A percentile compares a stretch with the other conserved stretches of the same genome.
These are phyloP conservation scores for Halcyon smyrnensis DNA, from an alignment of 2,797 vertebrate species.

Conservation along the genomic window DNA sequence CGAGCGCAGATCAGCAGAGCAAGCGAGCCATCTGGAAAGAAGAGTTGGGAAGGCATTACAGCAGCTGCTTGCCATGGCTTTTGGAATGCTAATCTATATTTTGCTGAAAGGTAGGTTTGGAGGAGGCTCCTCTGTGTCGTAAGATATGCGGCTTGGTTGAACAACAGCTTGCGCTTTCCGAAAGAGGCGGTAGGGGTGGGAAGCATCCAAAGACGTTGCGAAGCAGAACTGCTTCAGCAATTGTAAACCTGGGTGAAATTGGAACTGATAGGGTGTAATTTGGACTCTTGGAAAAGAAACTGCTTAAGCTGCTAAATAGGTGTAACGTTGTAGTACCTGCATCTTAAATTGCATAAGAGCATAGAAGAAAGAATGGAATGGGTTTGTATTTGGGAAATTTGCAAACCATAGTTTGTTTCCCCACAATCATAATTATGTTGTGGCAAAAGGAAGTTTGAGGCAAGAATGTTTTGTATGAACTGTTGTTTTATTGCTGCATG, in stretches of 20 bases:
- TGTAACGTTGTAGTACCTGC: neutral
- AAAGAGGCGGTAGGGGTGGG: neutral
- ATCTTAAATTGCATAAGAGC: neutral
- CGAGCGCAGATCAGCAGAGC: slow-evolving; percentile 65
- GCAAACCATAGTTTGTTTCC: neutral
- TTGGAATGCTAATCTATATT: slow-evolving; percentile 70
- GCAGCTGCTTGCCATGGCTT: slow-evolving; percentile 69
- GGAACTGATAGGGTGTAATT: neutral
- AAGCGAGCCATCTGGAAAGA: slow-evolving; percentile 35
- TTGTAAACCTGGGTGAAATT: neutral
- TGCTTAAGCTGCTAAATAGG: neutral
- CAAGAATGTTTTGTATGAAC: neutral
- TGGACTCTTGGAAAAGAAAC: neutral
- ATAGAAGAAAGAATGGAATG: neutral
- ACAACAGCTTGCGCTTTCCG: neutral
- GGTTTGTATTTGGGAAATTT: neutral
- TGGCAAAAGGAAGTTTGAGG: neutral
- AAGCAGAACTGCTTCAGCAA: neutral
- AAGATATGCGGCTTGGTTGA: neutral
- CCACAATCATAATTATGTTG: neutral
- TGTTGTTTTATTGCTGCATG: neutral
- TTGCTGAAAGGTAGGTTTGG: slow-evolving; percentile 75
- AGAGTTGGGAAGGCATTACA: slow-evolving; percentile 39
- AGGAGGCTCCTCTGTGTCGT: neutral
- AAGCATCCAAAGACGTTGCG: accelerated